Percentiles rank a stretch among this genome's conserved stretches.
These are phyloP conservation scores for Xerus rutilus DNA, from an alignment of 2,797 vertebrate species.

Conservation along the genomic window DNA sequence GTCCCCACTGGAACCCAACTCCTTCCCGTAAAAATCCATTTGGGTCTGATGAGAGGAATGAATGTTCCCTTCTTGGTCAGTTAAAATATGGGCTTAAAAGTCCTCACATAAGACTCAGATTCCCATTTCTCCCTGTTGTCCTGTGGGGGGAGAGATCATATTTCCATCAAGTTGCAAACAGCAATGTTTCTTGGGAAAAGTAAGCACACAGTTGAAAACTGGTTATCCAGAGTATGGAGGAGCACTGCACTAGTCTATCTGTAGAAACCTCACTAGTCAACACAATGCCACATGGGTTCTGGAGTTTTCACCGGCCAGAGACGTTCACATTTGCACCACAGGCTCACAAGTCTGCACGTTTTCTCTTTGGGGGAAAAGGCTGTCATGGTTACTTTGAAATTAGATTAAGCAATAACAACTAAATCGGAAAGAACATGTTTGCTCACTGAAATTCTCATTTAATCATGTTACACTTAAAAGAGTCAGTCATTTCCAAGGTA, in stretches of 20 bases:
- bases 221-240: not conserved
- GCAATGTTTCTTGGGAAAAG: not conserved
- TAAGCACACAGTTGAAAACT: not conserved
- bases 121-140: not conserved
- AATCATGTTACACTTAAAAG: conserved; percentile 63
- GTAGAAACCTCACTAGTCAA: not conserved
- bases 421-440: conserved; percentile 65
- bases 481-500: conserved; percentile 75
- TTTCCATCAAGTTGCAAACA: not conserved
- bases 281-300: not conserved
- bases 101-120: not conserved
- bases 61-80: not conserved
- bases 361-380: not conserved
- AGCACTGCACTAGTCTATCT: not conserved
- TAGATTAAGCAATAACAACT: conserved; percentile 74
- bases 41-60: not conserved
- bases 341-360: not conserved
- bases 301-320: not conserved
- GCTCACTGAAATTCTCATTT: conserved; percentile 65
- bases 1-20: not conserved
- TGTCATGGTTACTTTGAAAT: conserved; percentile 69
- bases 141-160: not conserved
- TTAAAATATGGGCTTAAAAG: not conserved
- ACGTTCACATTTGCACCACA: accelerated
- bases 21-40: not conserved